Percentiles rank a stretch among this genome's conserved stretches.
These are phyloP conservation scores for Clarias gariepinus DNA, from an alignment of 2,113 vertebrate genomes.

Conservation along the genomic window DNA sequence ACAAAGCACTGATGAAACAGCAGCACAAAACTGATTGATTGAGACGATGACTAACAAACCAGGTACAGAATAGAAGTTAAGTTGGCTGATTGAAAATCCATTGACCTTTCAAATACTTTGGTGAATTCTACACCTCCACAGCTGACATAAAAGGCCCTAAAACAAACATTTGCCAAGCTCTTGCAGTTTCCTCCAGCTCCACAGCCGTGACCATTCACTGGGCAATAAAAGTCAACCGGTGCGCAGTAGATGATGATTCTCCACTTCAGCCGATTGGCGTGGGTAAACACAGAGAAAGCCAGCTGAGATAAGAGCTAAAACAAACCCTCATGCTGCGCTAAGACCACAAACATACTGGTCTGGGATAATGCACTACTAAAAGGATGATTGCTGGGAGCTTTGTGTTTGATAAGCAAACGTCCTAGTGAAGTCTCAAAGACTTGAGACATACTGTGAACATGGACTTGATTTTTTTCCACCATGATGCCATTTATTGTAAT, in stretches of 20 bases:
- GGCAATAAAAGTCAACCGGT: slow-evolving; percentile 71
- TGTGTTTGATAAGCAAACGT: slow-evolving; percentile 47
- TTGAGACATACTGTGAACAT: not conserved
- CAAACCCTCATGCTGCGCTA: slow-evolving; percentile 59
- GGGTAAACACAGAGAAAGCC: slow-evolving; percentile 63
- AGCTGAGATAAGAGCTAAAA: slow-evolving; percentile 60
- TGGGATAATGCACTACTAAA: slow-evolving; percentile 62
- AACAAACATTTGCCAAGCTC: slow-evolving; percentile 13
- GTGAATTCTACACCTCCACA: not conserved
- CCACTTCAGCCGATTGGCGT: slow-evolving; percentile 55
- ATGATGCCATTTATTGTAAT: not conserved
- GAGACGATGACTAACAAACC: not conserved
- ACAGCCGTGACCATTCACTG: slow-evolving; percentile 13
- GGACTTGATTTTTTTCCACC: not conserved
- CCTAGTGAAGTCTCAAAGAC: not conserved
- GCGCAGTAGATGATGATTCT: slow-evolving; percentile 62
- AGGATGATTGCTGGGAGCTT: slow-evolving; percentile 36
- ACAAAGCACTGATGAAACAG: not conserved
- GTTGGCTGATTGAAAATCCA: not conserved
- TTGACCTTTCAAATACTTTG: not conserved
- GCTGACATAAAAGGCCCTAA: not conserved
- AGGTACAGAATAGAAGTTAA: not conserved
- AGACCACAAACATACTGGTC: slow-evolving; percentile 47
- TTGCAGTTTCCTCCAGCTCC: not conserved
- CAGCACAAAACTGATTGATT: not conserved